Conservation (phyloP, 2,888 invertebrate genomes). For the Caenorhabditis macrosperma region DNA sequence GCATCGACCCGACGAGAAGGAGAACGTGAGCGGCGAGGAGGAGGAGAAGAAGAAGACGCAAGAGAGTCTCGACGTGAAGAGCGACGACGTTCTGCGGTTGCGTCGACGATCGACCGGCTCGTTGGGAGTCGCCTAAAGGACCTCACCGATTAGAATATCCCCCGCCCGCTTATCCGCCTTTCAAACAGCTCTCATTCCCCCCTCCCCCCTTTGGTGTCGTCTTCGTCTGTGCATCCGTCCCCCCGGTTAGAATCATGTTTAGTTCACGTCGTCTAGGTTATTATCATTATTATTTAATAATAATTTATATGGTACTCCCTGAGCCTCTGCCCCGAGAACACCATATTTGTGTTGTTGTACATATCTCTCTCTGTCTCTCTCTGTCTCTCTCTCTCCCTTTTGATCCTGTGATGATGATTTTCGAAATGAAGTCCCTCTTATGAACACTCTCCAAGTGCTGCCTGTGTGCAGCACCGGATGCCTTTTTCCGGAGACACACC, state of each 20-base stretch:
- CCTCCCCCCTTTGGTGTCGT: constrained; percentile 10
- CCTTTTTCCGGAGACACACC: constrained; percentile 26
- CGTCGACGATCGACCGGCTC: constrained; percentile 77
- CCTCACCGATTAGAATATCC: constrained; percentile 28
- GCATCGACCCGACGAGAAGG: constrained; percentile 76
- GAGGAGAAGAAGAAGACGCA: no score
- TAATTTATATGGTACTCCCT: constrained; percentile 6
- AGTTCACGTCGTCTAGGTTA: constrained; percentile 47
- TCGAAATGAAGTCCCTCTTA: constrained; percentile 21
- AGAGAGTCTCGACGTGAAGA: constrained; percentile 58
- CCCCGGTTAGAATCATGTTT: constrained; percentile 43
- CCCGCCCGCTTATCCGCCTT: constrained; percentile 31
- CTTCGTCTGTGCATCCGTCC: background rate
- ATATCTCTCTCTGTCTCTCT: constrained; percentile 6
- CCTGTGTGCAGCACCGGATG: no score
- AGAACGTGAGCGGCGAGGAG: constrained; percentile 61
- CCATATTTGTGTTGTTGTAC: constrained; percentile 18
- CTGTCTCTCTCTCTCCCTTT: background rate
- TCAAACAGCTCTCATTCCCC: constrained; percentile 22
- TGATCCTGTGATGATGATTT: constrained; percentile 22
- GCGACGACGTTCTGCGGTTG: constrained; percentile 66
- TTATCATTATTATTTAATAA: constrained; percentile 24
- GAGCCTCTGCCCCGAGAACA: background rate
- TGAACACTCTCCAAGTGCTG: no score
- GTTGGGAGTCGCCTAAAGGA: constrained; percentile 71